Percentiles rank a stretch among this genome's conserved stretches.
phyloP scores from a whole-genome alignment of 1,140 invertebrate species.

The Drosophila littoralis region DNA sequence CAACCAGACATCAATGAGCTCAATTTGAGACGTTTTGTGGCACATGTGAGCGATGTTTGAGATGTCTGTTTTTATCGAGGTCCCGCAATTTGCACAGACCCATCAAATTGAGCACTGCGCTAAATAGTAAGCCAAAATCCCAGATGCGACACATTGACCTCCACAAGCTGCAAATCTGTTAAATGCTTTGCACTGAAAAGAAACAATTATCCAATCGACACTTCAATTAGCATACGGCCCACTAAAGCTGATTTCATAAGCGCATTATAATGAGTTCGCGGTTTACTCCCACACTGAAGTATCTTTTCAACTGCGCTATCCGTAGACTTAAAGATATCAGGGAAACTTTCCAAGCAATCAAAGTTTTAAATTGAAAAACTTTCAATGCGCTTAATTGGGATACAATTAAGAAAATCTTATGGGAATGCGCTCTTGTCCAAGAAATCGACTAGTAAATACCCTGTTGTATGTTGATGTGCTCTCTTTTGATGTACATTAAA shows the following conservation, averaged over 20 bases:
- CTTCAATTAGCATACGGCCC: slow-evolving; percentile 54
- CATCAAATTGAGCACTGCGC: slow-evolving; percentile 26
- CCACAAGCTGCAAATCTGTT: slow-evolving; percentile 31
- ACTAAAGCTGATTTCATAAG: slow-evolving; percentile 41
- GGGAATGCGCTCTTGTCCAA: too few species aligned
- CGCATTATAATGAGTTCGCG: slow-evolving; percentile 18
- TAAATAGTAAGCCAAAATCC: slow-evolving; percentile 52
- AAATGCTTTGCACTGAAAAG: slow-evolving; percentile 52
- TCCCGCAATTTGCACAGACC: slow-evolving; percentile 24
- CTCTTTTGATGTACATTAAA: too few species aligned
- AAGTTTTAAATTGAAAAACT: slow-evolving; percentile 48
- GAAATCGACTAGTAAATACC: slow-evolving; percentile 3
- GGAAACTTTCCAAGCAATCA: slow-evolving; percentile 1
- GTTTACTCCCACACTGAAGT: not conserved
- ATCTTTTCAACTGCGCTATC: not conserved
- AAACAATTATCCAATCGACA: slow-evolving; percentile 40
- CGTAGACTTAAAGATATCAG: slow-evolving; percentile 4
- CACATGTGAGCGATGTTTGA: slow-evolving; percentile 11
- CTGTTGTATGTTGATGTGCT: not conserved
- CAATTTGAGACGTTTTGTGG: slow-evolving; percentile 20
- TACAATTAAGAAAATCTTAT: slow-evolving; percentile 37
- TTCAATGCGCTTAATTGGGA: slow-evolving; percentile 45
- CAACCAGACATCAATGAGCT: slow-evolving; percentile 20
- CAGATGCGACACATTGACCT: slow-evolving; percentile 5
- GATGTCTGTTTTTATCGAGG: slow-evolving; percentile 5